phyloP scores from a whole-genome alignment of 2,888 invertebrate genomes.

The Tortrix viridana region DNA sequence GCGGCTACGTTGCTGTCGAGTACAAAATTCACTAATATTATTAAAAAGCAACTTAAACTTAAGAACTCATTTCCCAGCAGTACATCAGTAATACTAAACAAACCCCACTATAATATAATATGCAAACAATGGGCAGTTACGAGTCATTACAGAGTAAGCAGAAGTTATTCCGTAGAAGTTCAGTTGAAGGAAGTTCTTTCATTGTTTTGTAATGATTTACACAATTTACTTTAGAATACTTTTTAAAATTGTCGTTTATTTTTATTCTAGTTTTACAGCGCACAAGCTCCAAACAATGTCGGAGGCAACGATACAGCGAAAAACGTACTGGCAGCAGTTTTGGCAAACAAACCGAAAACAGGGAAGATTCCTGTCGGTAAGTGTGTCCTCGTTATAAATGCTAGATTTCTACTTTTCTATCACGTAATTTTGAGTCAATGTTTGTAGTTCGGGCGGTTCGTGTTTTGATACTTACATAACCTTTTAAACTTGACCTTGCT shows the following conservation, averaged over 20 bases:
- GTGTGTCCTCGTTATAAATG: slow-evolving; percentile 41
- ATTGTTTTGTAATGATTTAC: slow-evolving; percentile 50
- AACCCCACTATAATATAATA: slow-evolving; percentile 60
- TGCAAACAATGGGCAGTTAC: slow-evolving; percentile 68
- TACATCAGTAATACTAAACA: slow-evolving; percentile 59
- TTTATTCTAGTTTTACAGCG: slow-evolving; percentile 65
- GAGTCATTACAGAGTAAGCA: slow-evolving; percentile 64
- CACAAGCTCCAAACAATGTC: slow-evolving; percentile 54
- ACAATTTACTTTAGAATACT: slow-evolving; percentile 46
- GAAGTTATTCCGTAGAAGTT: not conserved
- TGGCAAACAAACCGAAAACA: slow-evolving; percentile 78
- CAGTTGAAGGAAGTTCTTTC: not conserved
- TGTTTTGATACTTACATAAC: slow-evolving; percentile 51
- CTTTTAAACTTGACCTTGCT: slow-evolving; percentile 59
- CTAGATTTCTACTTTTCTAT: not conserved
- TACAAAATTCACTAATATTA: slow-evolving; percentile 67
- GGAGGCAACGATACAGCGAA: slow-evolving; percentile 69
- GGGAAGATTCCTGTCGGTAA: slow-evolving; percentile 81
- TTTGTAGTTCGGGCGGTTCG: not conserved
- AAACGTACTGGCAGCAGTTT: slow-evolving; percentile 79
- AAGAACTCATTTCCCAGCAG: slow-evolving; percentile 54
- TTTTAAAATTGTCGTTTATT: slow-evolving; percentile 12
- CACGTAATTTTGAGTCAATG: not conserved
- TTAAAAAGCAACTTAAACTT: slow-evolving; percentile 67
- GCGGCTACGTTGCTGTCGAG: slow-evolving; percentile 73